Evolutionary conservation across 2,888 invertebrate genomes (phyloP).

Genomic region (Luperina nickerlii): DNA sequence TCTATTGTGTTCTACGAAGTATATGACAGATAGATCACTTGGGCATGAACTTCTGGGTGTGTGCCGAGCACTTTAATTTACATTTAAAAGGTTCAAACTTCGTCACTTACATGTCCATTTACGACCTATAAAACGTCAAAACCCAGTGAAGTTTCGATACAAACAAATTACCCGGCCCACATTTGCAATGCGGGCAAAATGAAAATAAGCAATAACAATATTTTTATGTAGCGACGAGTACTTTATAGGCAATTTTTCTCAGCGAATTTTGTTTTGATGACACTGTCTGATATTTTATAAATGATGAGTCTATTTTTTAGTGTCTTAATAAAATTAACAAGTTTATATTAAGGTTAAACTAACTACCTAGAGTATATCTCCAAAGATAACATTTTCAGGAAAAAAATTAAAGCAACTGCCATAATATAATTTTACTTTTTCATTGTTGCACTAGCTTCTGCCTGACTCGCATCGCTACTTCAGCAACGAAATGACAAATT

Average conservation of each 20-base stretch:
- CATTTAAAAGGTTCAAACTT: constrained; percentile 56
- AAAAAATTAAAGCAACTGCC: not conserved
- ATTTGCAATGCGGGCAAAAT: constrained; percentile 53
- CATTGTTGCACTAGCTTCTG: not conserved
- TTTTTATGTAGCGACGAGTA: constrained; percentile 58
- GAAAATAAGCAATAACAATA: constrained; percentile 64
- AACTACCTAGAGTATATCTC: not conserved
- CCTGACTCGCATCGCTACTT: not conserved
- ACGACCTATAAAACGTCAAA: constrained; percentile 51
- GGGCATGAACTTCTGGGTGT: constrained; percentile 5
- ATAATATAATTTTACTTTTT: not conserved
- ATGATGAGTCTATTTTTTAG: constrained; percentile 21
- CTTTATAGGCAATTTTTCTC: constrained; percentile 60
- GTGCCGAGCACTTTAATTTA: constrained; percentile 35
- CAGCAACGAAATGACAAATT: constrained; percentile 3
- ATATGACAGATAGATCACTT: constrained; percentile 41
- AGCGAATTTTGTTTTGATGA: constrained; percentile 49
- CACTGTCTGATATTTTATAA: constrained; percentile 34
- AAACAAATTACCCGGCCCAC: constrained; percentile 52
- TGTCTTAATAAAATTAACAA: not conserved
- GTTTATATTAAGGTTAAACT: not conserved
- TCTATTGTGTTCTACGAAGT: constrained; percentile 39
- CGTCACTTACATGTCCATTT: constrained; percentile 50
- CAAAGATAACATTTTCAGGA: not conserved
- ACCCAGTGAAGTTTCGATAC: constrained; percentile 50